These are phyloP conservation scores for Acropora tenuis DNA, from an alignment of 64 coral and sea anemone genomes.

Conservation along the genomic window DNA sequence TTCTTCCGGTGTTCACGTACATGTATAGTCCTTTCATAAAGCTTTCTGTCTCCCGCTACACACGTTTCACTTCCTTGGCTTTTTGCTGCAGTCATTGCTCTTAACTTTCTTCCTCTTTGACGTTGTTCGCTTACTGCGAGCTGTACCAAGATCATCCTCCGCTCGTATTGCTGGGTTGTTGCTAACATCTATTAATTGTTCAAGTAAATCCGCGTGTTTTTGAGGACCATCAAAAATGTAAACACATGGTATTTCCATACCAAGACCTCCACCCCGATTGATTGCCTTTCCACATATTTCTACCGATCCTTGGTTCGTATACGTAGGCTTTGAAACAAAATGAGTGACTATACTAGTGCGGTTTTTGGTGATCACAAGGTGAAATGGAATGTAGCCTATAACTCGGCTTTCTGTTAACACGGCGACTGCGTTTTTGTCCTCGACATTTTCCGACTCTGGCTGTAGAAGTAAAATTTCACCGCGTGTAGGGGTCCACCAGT, in stretches of 20 bases:
- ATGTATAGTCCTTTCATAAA: too few relatives aligned
- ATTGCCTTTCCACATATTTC: slow-evolving; percentile 74
- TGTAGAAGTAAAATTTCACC: slow-evolving; percentile 20
- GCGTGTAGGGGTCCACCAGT: slow-evolving; percentile 15
- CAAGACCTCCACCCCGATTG: slow-evolving; percentile 79
- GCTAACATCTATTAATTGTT: slow-evolving; percentile 5
- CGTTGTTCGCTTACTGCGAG: too few relatives aligned
- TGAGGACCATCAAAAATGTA: slow-evolving; percentile 71
- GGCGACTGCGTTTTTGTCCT: background rate
- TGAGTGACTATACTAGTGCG: slow-evolving; percentile 5
- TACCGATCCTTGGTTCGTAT: slow-evolving; percentile 50
- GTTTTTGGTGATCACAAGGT: background rate
- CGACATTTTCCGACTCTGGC: slow-evolving; percentile 4
- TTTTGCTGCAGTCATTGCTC: too few relatives aligned
- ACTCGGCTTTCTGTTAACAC: background rate
- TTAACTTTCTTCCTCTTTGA: too few relatives aligned
- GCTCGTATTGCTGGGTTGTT: too few relatives aligned
- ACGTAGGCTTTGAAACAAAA: background rate
- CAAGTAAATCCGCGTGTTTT: slow-evolving; percentile 61
- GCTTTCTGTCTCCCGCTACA: too few relatives aligned
- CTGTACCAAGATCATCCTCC: too few relatives aligned
- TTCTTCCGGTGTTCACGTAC: too few relatives aligned
- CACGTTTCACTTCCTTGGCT: too few relatives aligned
- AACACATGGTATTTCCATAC: slow-evolving; percentile 88
- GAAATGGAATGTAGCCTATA: slow-evolving; percentile 14